Percentiles rank a stretch among this genome's conserved stretches.
These are phyloP conservation scores for Urocyon cinereoargenteus DNA, from an alignment of 2,797 vertebrate genomes.

Conservation along the genomic window DNA sequence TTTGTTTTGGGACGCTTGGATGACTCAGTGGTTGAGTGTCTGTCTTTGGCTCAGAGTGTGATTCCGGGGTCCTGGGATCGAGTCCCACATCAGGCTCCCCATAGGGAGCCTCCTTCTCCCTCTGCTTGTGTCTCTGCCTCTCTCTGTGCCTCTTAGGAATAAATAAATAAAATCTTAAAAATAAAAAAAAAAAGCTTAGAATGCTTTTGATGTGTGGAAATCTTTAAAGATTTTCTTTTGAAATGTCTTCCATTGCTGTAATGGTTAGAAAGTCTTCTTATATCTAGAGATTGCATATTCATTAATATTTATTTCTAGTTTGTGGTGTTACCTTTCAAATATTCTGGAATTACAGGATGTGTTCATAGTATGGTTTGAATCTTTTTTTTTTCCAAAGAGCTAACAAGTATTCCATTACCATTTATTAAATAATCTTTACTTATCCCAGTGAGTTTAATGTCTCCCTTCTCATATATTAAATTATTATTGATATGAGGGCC, in stretches of 20 bases:
- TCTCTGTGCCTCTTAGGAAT: too few relatives aligned
- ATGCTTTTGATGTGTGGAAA: background rate
- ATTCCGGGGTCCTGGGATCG: too few relatives aligned
- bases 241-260: background rate
- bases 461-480: background rate
- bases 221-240: constrained; percentile 39
- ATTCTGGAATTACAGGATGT: background rate
- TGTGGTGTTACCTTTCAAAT: background rate
- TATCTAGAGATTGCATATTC: background rate
- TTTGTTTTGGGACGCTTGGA: background rate
- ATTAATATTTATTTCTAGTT: constrained; percentile 19
- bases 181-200: background rate
- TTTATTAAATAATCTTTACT: background rate
- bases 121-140: too few relatives aligned
- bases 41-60: too few relatives aligned
- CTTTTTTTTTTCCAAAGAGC: background rate
- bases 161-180: too few relatives aligned
- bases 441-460: background rate
- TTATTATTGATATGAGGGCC: background rate
- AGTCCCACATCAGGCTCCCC: too few relatives aligned
- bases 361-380: background rate
- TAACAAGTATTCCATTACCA: background rate
- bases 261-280: background rate
- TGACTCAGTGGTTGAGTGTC: too few relatives aligned
- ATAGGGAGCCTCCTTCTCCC: too few relatives aligned